Evolutionary conservation across 2,113 vertebrate species (phyloP).

Genomic region (Myrmophylax atrothorax): DNA sequence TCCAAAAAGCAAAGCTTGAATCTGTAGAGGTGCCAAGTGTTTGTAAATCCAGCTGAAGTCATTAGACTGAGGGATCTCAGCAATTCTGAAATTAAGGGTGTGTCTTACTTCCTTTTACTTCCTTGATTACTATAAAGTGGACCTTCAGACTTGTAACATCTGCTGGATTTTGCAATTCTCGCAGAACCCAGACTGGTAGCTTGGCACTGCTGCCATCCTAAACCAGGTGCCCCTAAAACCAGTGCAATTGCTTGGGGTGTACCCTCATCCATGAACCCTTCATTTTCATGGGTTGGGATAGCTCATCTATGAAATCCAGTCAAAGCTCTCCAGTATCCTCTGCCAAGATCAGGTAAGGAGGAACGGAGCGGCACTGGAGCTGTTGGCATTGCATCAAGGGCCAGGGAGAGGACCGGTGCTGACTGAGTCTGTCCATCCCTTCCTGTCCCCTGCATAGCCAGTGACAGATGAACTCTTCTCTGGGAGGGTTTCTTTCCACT

Average conservation of each 20-base stretch:
- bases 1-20: background rate
- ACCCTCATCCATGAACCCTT: background rate
- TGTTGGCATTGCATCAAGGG: background rate
- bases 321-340: background rate
- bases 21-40: background rate
- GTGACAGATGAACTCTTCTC: background rate
- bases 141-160: background rate
- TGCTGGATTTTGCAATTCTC: background rate
- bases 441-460: background rate
- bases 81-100: background rate
- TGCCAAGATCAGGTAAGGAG: background rate
- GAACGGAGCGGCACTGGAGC: background rate
- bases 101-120: background rate
- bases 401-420: background rate
- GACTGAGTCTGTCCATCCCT: background rate
- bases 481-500: background rate
- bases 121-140: background rate
- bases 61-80: background rate
- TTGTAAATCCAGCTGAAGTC: background rate
- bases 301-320: background rate
- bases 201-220: background rate
- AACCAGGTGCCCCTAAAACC: background rate
- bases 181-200: fast-evolving
- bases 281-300: background rate
- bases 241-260: background rate